These are phyloP conservation scores for Apostichopus japonicus DNA, from an alignment of 35 echinoderm and acorn worm genomes.

Conservation along the genomic window DNA sequence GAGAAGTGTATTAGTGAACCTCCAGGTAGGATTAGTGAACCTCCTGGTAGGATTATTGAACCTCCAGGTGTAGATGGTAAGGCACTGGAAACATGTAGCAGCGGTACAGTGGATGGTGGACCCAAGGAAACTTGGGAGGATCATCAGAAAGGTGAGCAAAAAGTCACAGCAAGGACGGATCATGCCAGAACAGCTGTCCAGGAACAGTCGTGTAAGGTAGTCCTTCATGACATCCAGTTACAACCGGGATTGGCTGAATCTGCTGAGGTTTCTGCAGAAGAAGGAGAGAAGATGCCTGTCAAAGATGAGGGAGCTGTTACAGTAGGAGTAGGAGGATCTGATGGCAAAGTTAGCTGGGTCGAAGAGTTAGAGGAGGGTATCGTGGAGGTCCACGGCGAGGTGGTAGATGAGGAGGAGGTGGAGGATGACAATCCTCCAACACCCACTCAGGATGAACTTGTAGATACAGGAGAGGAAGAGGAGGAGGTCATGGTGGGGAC, in stretches of 20 bases:
- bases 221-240: constrained; percentile 31
- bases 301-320: constrained; percentile 1
- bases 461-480: constrained; percentile 46
- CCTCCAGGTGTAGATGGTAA: not conserved
- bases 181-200: not conserved
- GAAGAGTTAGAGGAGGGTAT: constrained; percentile 30
- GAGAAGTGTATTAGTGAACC: not conserved
- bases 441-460: constrained; percentile 87
- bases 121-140: not conserved
- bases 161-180: not conserved
- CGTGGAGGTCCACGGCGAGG: not conserved
- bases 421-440: constrained; percentile 78
- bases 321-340: not conserved
- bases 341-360: not conserved
- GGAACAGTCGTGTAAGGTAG: constrained; percentile 32
- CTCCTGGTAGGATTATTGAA: not conserved
- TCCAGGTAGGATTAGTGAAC: not conserved
- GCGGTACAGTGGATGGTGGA: not conserved
- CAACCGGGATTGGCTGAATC: not conserved
- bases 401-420: constrained; percentile 8
- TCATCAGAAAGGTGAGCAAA: not conserved
- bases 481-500: not conserved
- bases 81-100: not conserved
- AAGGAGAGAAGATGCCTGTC: not conserved
- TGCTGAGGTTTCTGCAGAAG: not conserved